These are phyloP conservation scores for Macrobrachium rosenbergii DNA, from an alignment of 1,140 invertebrate genomes.

Conservation along the genomic window DNA sequence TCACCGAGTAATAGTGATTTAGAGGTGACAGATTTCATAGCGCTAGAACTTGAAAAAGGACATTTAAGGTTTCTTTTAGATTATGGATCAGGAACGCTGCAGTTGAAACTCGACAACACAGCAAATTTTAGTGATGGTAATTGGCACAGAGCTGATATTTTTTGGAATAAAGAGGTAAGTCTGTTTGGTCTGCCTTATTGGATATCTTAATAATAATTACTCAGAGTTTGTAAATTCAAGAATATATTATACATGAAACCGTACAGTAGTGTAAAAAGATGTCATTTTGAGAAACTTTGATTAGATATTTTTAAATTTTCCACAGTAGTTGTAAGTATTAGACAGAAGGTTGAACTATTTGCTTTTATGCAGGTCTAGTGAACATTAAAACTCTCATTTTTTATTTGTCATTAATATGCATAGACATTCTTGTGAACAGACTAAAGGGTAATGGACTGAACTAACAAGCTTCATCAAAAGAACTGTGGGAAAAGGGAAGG, in stretches of 20 bases:
- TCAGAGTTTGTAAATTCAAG: not conserved
- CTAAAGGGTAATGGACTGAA: too few relatives aligned
- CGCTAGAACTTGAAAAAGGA: constrained; percentile 90
- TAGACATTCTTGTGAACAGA: too few relatives aligned
- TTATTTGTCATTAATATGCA: too few relatives aligned
- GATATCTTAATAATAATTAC: too few relatives aligned
- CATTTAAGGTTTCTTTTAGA: constrained; percentile 92
- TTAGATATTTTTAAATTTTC: too few relatives aligned
- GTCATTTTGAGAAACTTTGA: too few relatives aligned
- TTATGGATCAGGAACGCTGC: constrained; percentile 94
- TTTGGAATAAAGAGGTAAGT: constrained; percentile 89
- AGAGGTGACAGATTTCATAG: constrained; percentile 91
- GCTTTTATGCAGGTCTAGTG: too few relatives aligned
- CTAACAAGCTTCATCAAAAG: too few relatives aligned
- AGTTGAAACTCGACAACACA: constrained; percentile 87
- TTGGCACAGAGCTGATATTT: constrained; percentile 96
- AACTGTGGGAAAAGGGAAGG: too few relatives aligned
- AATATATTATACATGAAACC: not conserved
- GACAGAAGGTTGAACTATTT: too few relatives aligned
- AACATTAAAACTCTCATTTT: too few relatives aligned
- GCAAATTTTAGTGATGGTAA: constrained; percentile 91
- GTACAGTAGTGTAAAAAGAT: not conserved
- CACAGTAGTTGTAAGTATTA: too few relatives aligned
- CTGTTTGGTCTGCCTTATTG: not conserved
- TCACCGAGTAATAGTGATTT: constrained; percentile 90